phyloP scores from a whole-genome alignment of 1,140 invertebrate species.

The Campodea augens region DNA sequence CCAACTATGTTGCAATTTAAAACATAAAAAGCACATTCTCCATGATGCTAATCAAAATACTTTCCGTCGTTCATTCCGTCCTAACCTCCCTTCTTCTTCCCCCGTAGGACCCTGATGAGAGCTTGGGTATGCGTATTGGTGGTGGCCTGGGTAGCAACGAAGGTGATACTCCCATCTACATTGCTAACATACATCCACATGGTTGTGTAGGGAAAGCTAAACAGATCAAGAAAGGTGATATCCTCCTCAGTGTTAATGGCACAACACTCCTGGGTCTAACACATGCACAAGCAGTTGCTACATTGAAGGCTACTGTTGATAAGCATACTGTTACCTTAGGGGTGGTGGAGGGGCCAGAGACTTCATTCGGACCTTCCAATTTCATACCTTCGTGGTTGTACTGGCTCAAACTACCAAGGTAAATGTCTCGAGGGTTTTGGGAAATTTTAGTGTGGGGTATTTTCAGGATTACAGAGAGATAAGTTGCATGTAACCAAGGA shows the following conservation, averaged over 20 bases:
- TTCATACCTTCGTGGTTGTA: constrained; percentile 32
- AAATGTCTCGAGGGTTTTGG: constrained; percentile 10
- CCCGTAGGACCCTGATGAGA: constrained; percentile 22
- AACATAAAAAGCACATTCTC: too few relatives aligned
- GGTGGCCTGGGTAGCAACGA: constrained; percentile 28
- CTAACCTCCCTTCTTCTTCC: too few relatives aligned
- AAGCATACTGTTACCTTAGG: constrained; percentile 22
- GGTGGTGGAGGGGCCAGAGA: constrained; percentile 28
- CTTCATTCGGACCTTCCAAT: constrained; percentile 22
- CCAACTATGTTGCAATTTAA: too few relatives aligned
- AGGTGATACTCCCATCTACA: constrained; percentile 30
- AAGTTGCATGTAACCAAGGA: too few relatives aligned
- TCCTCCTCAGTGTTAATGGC: constrained; percentile 28
- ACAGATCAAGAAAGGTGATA: constrained; percentile 31
- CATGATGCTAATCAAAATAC: too few relatives aligned
- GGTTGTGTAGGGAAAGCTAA: constrained; percentile 27
- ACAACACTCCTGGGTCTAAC: constrained; percentile 25
- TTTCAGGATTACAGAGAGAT: too few relatives aligned
- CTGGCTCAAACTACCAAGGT: constrained; percentile 30
- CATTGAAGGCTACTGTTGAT: constrained; percentile 25
- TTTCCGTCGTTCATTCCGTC: too few relatives aligned
- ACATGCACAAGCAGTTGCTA: constrained; percentile 27
- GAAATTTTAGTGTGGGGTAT: too few relatives aligned
- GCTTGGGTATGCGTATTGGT: constrained; percentile 30
- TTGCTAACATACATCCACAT: constrained; percentile 29